Evolutionary conservation across 2,113 vertebrate genomes (phyloP), one percentile per base, ranked within the genome.

Genomic region (Arizona elegans): DNA sequence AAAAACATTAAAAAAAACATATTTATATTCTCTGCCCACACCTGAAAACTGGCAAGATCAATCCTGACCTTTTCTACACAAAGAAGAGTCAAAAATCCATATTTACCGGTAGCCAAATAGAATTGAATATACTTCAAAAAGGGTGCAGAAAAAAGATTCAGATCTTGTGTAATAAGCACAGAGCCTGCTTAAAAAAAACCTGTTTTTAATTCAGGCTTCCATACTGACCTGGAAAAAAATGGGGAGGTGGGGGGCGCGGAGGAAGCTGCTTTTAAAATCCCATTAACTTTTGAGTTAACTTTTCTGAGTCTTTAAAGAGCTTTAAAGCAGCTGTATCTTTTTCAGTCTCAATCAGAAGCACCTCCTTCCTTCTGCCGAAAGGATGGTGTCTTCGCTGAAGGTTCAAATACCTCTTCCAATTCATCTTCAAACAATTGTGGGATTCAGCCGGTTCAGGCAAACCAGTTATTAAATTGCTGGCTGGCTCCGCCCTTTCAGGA

Each of bases 141-240:
- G 65, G 5, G 29, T 70, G 12, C 65, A 70, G 65, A n/a, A 70
- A 70, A 70, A n/a, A 62, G 1, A 33, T 70, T 33, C 11, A 15
- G 0, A 29, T 70, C 11, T n/a, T 13, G 29, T 70, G 58, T 58
- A 23, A 29, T 29, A 29, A 65, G 26, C 65, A 70, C 65, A 70
- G 12, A 1, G 1, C 12, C 29, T 70, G 65, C 29, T 62, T 52
- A 21, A 59, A 70, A 12, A n/a, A 70, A 15, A n/a, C 3, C 62
- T 62, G 24, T 11, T 62, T 62, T 62, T 62, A 29, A 11, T 47
- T 29, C 59, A 62, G 58, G 23, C 8, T 62, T 62, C 29, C 1
- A 2, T 33, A 29, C 0, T 6, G n/a, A 9, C 12, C 12, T 15
- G 5, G 5, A 1, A 2, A 33, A n/a, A n/a, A 15, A n/a, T 8